These are phyloP conservation scores for Cherax destructor DNA, from an alignment of 1,140 invertebrate genomes.

Conservation along the genomic window DNA sequence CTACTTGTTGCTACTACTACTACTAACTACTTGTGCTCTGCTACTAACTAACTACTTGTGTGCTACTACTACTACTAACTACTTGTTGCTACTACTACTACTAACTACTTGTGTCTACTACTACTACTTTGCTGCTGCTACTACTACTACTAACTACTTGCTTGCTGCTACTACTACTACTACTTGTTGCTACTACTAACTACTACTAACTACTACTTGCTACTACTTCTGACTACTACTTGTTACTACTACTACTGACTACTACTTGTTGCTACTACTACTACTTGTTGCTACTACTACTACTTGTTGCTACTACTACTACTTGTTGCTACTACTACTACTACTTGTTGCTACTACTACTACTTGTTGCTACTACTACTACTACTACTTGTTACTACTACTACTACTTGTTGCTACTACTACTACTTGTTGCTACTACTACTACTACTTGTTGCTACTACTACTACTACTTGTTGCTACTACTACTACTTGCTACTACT, in stretches of 20 bases:
- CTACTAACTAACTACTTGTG: not conserved
- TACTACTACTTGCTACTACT: too few species aligned
- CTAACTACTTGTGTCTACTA: conserved; percentile 20
- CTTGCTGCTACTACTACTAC: conserved; percentile 31
- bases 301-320: too few species aligned
- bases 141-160: conserved; percentile 3
- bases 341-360: too few species aligned
- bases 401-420: too few species aligned
- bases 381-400: too few species aligned
- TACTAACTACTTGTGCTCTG: not conserved
- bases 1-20: conserved; percentile 27
- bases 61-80: conserved; percentile 30
- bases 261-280: too few species aligned
- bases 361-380: too few species aligned
- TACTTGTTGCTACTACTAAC: too few species aligned
- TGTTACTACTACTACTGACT: conserved; percentile 34
- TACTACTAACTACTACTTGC: conserved; percentile 34
- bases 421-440: too few species aligned
- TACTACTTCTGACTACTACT: conserved; percentile 30
- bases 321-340: too few species aligned
- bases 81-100: conserved; percentile 32
- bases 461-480: too few species aligned
- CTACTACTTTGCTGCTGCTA: conserved; percentile 4
- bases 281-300: not conserved
- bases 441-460: too few species aligned